phyloP scores from a whole-genome alignment of 1,140 invertebrate species.

The Cyrtorhinus lividipennis region DNA sequence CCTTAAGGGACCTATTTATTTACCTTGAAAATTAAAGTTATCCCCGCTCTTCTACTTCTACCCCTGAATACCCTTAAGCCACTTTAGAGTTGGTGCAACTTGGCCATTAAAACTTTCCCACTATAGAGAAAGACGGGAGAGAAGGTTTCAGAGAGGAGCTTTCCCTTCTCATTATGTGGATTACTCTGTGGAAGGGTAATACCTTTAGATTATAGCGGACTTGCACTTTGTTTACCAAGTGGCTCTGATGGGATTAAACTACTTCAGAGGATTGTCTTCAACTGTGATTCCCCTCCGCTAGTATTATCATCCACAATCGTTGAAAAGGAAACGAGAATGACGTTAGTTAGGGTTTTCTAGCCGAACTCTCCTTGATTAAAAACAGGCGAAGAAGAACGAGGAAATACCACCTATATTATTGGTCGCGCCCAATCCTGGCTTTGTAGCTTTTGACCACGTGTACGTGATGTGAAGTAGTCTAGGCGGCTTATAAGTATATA shows the following conservation, averaged over 20 bases:
- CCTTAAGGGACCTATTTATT: slow-evolving; percentile 3
- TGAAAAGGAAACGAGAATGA: no score
- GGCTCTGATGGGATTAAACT: slow-evolving; percentile 6
- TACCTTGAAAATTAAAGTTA: slow-evolving; percentile 10
- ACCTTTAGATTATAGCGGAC: slow-evolving; percentile 4
- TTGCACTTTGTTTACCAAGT: slow-evolving; percentile 7
- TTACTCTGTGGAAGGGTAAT: slow-evolving; percentile 5
- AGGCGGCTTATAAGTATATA: no score
- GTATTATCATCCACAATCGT: no score
- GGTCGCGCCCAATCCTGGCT: no score
- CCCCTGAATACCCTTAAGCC: not conserved
- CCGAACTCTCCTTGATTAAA: no score
- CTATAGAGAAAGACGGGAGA: not conserved
- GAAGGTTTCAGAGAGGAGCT: not conserved
- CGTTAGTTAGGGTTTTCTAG: no score
- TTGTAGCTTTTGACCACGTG: no score
- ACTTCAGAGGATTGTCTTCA: slow-evolving; percentile 3
- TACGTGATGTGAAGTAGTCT: no score
- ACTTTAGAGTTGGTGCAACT: slow-evolving; percentile 3
- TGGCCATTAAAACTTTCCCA: slow-evolving; percentile 5
- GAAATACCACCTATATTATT: no score
- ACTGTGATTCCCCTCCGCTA: not conserved
- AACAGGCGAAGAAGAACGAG: no score
- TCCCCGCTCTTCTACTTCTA: not conserved
- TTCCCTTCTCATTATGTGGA: slow-evolving; percentile 6